Conservation (phyloP, 2,888 invertebrate species). For the Alentia gelatinosa region DNA sequence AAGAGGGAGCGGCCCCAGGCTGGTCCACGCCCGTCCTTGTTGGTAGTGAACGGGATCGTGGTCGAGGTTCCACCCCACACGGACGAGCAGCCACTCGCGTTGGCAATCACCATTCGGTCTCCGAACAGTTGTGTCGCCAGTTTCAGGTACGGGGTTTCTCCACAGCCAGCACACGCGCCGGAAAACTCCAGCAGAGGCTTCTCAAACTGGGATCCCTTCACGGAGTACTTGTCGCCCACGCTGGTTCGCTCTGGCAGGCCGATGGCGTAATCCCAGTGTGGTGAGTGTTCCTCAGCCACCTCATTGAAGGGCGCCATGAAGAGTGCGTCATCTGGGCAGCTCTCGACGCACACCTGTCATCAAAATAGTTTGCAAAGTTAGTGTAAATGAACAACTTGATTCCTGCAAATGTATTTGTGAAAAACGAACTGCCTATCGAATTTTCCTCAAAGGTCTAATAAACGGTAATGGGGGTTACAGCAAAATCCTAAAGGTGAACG, state of each 20-base stretch:
- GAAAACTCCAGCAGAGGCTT: conserved; percentile 65
- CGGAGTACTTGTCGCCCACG: conserved; percentile 64
- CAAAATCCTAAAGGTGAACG: too few relatives aligned
- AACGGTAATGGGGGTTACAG: too few relatives aligned
- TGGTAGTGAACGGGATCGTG: conserved; percentile 65
- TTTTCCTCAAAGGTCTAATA: too few relatives aligned
- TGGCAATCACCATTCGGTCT: conserved; percentile 66
- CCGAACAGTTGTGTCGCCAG: conserved; percentile 66
- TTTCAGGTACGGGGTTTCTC: conserved; percentile 66
- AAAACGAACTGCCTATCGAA: too few relatives aligned
- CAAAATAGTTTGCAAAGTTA: too few relatives aligned
- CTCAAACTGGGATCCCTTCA: conserved; percentile 65
- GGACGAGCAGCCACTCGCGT: conserved; percentile 65
- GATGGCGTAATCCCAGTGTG: conserved; percentile 66
- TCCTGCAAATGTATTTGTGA: too few relatives aligned
- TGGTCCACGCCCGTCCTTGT: conserved; percentile 64
- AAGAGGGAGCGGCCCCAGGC: conserved; percentile 67
- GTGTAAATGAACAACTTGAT: too few relatives aligned
- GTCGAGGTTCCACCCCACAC: conserved; percentile 66
- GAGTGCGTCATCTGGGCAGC: conserved; percentile 66
- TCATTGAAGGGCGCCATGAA: conserved; percentile 67
- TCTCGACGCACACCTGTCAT: conserved; percentile 65
- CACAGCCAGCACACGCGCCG: conserved; percentile 65
- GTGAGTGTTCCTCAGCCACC: conserved; percentile 62
- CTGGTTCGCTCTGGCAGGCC: conserved; percentile 60